Evolutionary conservation across 2,797 vertebrate species (phyloP), one percentile per base, ranked within the genome.

Genomic region (Hippopotamyrus pictus): DNA sequence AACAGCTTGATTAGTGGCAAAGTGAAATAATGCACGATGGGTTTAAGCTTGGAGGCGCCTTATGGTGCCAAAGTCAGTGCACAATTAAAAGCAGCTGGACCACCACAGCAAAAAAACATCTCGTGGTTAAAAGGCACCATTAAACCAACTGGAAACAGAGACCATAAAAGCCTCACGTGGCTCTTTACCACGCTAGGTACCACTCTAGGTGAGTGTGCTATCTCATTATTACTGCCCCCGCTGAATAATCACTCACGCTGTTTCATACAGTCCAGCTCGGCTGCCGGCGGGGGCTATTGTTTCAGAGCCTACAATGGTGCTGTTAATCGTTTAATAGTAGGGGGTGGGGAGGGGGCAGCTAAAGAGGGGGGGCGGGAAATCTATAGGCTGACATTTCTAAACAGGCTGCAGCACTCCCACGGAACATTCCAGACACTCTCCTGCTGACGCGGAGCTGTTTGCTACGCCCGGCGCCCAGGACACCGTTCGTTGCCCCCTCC

Each of bases 361-460:
- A 69, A 22, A 86, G 62, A 33, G 5, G 9, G 84, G 54, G 59
- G 22, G 25, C n/a, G 65, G 84, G 41, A 87, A 87, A 86, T 89
- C 89, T 76, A 53, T 87, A 73, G 57, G 41, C 62, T 89, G 86
- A 88, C 73, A 90, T 82, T 92, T 86, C 41, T 93, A 93, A 93
- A 87, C 37, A 62, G 86, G 17, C 54, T 25, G 46, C 51, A 25
- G 79, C 44, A 86, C 51, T 54, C 33, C 33, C 37, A 17, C 1
- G 33, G 37, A 76, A 76, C 69, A 37, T 25, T 37, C 22, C n/a
- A 14, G 84, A 19, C 51, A 19, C 48, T 57, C 51, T 53, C 50
- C 25, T 17, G 48, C 50, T 86, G 84, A 86, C 51, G 51, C 17
- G 25, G 29, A 9, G 48, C 51, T 57, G 84, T 54, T 54, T 5